phyloP scores from a whole-genome alignment of 2,797 vertebrate species.

The Sebastes oblongus region DNA sequence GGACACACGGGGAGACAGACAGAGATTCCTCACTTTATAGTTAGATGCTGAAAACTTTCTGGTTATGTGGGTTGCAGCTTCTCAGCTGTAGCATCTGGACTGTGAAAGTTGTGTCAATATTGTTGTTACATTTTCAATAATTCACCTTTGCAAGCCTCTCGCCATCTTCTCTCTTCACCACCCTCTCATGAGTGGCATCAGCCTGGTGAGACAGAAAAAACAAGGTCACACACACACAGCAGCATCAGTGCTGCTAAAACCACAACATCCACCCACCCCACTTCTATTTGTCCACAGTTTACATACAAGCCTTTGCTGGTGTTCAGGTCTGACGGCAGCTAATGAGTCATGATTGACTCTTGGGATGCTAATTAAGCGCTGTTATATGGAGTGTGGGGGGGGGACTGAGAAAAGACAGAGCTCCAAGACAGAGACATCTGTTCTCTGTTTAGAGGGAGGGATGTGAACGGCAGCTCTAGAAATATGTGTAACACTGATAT shows the following conservation, averaged over 20 bases:
- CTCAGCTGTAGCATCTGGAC: too few relatives aligned
- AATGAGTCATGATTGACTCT: conserved; percentile 41
- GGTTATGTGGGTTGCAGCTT: background rate
- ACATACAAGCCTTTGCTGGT: conserved; percentile 11
- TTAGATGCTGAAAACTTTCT: background rate
- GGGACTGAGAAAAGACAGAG: conserved; percentile 19
- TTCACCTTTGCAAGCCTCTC: conserved; percentile 92
- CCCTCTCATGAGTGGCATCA: conserved; percentile 89
- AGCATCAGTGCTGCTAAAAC: background rate
- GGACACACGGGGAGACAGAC: too few relatives aligned
- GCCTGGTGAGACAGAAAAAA: conserved; percentile 77
- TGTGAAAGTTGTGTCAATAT: background rate
- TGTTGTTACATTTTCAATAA: background rate
- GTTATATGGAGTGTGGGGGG: conserved; percentile 14
- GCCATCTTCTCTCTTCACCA: conserved; percentile 92
- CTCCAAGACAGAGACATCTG: conserved; percentile 50
- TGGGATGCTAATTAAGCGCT: conserved; percentile 39
- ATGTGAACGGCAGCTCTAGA: conserved; percentile 11
- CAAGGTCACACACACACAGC: conserved; percentile 13
- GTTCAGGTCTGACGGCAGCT: conserved; percentile 28
- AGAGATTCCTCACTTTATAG: too few relatives aligned
- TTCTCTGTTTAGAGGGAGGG: conserved; percentile 26
- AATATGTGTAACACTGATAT: conserved; percentile 12
- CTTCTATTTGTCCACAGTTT: conserved; percentile 28
- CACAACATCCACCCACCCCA: background rate